These are phyloP conservation scores for Dugesia japonica DNA, from an alignment of 2,888 invertebrate species.

Conservation along the genomic window DNA sequence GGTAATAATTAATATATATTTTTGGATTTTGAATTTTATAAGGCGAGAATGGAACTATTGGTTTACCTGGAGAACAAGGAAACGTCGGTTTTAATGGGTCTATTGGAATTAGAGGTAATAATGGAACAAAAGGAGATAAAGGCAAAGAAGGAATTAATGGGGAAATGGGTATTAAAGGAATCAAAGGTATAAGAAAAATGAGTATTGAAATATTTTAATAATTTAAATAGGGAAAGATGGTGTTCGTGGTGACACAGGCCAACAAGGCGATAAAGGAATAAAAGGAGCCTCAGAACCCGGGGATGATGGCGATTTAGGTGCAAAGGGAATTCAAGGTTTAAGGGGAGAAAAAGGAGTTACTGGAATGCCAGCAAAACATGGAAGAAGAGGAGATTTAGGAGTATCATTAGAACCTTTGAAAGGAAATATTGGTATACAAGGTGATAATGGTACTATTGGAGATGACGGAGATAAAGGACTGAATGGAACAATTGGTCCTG, in stretches of 20 bases:
- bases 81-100: neutral
- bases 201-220: too few relatives aligned
- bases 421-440: neutral
- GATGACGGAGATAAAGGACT: neutral
- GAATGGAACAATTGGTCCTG: neutral
- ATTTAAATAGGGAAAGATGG: neutral
- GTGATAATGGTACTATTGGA: slow-evolving; percentile 1
- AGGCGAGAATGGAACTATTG: neutral
- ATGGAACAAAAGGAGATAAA: neutral
- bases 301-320: neutral
- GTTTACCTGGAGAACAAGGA: neutral
- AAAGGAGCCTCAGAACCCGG: neutral
- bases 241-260: neutral
- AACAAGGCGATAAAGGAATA: neutral
- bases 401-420: neutral
- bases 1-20: neutral
- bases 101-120: neutral
- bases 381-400: neutral
- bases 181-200: neutral
- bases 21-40: neutral
- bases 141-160: neutral
- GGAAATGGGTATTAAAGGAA: neutral
- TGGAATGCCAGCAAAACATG: neutral
- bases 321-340: neutral
- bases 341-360: neutral